Percentiles rank a stretch among this genome's conserved stretches.
Evolutionary conservation across 2,113 vertebrate species (phyloP).

Genomic region (Sorex araneus): DNA sequence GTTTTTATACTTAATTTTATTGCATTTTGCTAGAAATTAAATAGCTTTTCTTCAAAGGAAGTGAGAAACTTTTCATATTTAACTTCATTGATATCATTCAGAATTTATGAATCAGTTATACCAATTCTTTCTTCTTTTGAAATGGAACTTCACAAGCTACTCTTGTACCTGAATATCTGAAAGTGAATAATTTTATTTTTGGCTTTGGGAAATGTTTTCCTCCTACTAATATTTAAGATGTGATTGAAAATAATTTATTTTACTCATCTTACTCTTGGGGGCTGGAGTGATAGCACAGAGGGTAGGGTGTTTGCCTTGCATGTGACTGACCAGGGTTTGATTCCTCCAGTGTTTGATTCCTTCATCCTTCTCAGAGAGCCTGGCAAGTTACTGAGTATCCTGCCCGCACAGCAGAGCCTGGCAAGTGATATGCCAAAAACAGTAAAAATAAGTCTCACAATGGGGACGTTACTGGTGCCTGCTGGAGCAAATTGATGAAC

Average conservation of each 20-base stretch:
- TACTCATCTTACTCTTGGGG: neutral
- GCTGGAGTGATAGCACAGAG: too few species aligned
- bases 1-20: slow-evolving; percentile 69
- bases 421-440: too few species aligned
- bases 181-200: slow-evolving; percentile 43
- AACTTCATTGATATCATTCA: slow-evolving; percentile 59
- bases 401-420: too few species aligned
- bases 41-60: slow-evolving; percentile 74
- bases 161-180: neutral
- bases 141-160: neutral
- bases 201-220: neutral
- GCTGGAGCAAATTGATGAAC: too few species aligned
- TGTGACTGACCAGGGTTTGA: too few species aligned
- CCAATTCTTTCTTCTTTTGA: slow-evolving; percentile 49
- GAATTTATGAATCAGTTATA: slow-evolving; percentile 42
- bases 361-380: too few species aligned
- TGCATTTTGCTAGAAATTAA: slow-evolving; percentile 68
- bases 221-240: slow-evolving; percentile 21
- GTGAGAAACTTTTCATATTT: slow-evolving; percentile 60
- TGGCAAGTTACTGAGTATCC: too few species aligned
- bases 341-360: too few species aligned
- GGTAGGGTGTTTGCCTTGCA: too few species aligned
- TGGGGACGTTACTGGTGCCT: too few species aligned
- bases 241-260: slow-evolving; percentile 30
- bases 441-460: too few species aligned